Evolutionary conservation across 2,888 invertebrate species (phyloP), one percentile per base, ranked within the genome.

Genomic region (Pristionchus entomophagus): DNA sequence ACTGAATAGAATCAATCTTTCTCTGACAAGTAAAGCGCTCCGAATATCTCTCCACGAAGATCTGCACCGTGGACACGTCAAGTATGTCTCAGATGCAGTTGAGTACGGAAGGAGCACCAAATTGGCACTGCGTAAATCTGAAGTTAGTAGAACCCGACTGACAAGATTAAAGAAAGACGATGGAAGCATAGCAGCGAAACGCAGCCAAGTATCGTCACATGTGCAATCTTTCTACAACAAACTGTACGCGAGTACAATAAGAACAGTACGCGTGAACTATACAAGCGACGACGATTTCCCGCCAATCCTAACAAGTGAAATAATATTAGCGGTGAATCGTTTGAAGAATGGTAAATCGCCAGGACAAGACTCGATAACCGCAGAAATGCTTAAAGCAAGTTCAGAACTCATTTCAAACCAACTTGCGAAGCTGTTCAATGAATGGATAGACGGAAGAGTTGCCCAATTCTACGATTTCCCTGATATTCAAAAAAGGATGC

Each of bases 281-380:
- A 35, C 2, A 2, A 65, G 35, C 17, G 17, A 2, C 93, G 41
- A 77, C 22, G 2, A n/a, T 2, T 45, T 45, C 12, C 85, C 53
- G 22, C 73, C 35, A 35, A 32, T 85, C 32, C 85, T 73, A 19
- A n/a, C 49, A 22, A 35, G 35, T 41, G 85, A 51, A 51, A 51
- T 51, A 14, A 8, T 32, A 8, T 5, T 4, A 0, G 73, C 85
- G 35, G 35, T 69, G 26, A 2, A 1, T 10, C 32, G 62, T 22
- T 5, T 82, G 51, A 77, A 65, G 45, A 22, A 8, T 12, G 59
- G 65, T 2, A 65, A 45, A 35, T 26, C 41, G 8, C 84, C 84
- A 32, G 84, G 84, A 1, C 41, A 17, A 17, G 84, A 84, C 69
- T 49, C 4, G 10, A 59, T 84, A 14, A 69, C 69, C 5, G 32